These are phyloP conservation scores for Harpalus rubripes DNA, from an alignment of 2,888 invertebrate species.

Conservation along the genomic window DNA sequence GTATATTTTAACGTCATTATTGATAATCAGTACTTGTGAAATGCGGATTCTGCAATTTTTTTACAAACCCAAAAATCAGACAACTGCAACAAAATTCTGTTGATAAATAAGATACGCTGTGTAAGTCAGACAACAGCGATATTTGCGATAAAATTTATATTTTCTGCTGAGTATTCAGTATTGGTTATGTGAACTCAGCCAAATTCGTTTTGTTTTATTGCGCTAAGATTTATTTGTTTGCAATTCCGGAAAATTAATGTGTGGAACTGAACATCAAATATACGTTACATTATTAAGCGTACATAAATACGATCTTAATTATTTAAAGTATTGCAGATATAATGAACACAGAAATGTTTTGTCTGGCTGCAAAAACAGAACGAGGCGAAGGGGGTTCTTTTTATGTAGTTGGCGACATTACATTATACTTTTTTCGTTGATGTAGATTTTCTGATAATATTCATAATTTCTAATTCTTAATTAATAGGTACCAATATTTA, in stretches of 20 bases:
- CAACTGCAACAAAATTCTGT: neutral
- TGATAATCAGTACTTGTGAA: too few species aligned
- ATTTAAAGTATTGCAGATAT: conserved; percentile 6
- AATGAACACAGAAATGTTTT: neutral
- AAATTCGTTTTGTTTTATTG: conserved; percentile 16
- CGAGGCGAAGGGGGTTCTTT: neutral
- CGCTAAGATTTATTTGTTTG: conserved; percentile 11
- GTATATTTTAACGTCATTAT: too few species aligned
- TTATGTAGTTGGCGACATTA: neutral
- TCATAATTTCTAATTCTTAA: too few species aligned
- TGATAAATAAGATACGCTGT: neutral
- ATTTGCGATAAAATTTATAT: conserved; percentile 16
- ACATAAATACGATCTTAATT: neutral
- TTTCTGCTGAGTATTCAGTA: neutral
- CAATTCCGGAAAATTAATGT: conserved; percentile 1
- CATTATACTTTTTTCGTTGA: too few species aligned
- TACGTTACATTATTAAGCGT: neutral
- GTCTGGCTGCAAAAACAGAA: neutral
- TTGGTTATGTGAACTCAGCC: conserved; percentile 13
- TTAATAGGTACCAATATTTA: too few species aligned
- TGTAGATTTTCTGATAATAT: too few species aligned
- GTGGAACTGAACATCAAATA: neutral
- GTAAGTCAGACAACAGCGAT: neutral
- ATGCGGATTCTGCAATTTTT: neutral
- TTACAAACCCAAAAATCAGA: neutral